These are phyloP conservation scores for Megaleporinus macrocephalus DNA, from an alignment of 2,113 vertebrate species.

Conservation along the genomic window DNA sequence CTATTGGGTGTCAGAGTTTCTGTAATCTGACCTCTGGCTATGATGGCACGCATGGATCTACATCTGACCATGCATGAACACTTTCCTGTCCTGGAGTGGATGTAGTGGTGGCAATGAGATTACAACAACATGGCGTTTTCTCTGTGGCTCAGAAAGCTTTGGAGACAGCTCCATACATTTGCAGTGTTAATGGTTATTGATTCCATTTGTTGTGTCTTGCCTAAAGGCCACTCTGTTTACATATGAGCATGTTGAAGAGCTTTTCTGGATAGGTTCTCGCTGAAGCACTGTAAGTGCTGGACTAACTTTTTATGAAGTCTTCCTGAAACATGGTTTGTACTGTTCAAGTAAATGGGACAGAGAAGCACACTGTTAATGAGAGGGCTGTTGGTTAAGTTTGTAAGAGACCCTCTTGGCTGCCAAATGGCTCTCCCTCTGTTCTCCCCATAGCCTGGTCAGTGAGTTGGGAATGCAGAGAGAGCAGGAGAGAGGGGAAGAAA, in stretches of 20 bases:
- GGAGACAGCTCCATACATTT: not conserved
- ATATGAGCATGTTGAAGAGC: not conserved
- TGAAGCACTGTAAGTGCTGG: not conserved
- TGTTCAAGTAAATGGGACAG: not conserved
- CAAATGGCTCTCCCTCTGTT: not conserved
- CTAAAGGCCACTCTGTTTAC: not conserved
- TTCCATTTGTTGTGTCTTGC: not conserved
- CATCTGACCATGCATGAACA: not conserved
- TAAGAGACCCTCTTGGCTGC: not conserved
- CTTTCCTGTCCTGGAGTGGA: not conserved
- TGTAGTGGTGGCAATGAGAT: not conserved
- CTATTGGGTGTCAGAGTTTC: not conserved
- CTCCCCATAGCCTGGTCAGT: constrained; percentile 20
- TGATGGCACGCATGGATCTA: not conserved
- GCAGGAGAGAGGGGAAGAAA: constrained; percentile 52
- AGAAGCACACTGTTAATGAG: not conserved
- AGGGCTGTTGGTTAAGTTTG: not conserved
- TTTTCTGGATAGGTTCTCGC: not conserved
- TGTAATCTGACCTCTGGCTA: not conserved
- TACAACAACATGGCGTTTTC: not conserved
- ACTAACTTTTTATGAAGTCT: too few species aligned
- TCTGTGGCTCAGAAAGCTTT: not conserved
- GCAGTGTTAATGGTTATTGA: not conserved
- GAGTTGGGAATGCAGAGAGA: constrained; percentile 13
- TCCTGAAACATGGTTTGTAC: too few species aligned